Evolutionary conservation across 2,888 invertebrate genomes (phyloP).

Genomic region (Hylaea fasciaria): DNA sequence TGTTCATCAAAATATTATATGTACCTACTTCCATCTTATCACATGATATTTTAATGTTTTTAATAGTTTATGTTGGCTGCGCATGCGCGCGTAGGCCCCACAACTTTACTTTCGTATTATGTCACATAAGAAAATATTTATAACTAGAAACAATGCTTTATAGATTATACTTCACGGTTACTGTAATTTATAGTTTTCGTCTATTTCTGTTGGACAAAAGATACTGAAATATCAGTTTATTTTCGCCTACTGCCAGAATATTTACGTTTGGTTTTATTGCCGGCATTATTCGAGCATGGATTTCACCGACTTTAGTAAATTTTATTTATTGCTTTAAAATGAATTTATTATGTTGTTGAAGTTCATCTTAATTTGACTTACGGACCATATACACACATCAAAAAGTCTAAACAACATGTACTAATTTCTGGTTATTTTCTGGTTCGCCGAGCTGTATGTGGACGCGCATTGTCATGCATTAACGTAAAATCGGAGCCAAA

Average conservation of each 20-base stretch:
- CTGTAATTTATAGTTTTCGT: conserved; percentile 25
- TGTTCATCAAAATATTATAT: not conserved
- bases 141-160: conserved; percentile 35
- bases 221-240: conserved; percentile 7
- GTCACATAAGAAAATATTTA: conserved; percentile 38
- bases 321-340: conserved; percentile 13
- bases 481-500: too few relatives aligned
- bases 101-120: conserved; percentile 27
- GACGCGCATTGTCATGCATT: too few relatives aligned
- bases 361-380: conserved; percentile 3
- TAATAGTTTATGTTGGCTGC: conserved; percentile 6
- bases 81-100: conserved; percentile 25
- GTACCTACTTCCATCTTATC: conserved; percentile 17
- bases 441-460: too few relatives aligned
- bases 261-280: conserved; percentile 11
- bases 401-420: too few relatives aligned
- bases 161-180: conserved; percentile 36
- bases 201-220: conserved; percentile 22
- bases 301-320: conserved; percentile 17
- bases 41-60: conserved; percentile 25
- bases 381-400: too few relatives aligned
- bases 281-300: conserved; percentile 4
- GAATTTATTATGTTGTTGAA: conserved; percentile 5
- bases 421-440: too few relatives aligned
- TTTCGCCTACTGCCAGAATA: conserved; percentile 5